phyloP scores from a whole-genome alignment of 30 jellyfish, hydroid and myxozoan species.

The Morbakka virulenta region DNA sequence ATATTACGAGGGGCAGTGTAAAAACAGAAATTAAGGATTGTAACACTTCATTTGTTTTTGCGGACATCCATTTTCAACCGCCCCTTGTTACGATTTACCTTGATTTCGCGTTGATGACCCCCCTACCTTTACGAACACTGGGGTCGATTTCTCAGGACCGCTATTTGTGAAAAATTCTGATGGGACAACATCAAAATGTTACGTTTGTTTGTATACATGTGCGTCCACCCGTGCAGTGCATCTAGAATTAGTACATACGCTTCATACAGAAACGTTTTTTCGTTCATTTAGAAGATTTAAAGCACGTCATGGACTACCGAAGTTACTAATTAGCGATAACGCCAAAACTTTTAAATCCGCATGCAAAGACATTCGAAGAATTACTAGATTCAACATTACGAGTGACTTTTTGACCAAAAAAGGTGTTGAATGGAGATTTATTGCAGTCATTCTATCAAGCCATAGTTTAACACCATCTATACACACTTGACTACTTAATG shows the following conservation, averaged over 20 bases:
- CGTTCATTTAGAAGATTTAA: constrained; percentile 15
- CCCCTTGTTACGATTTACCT: constrained; percentile 15
- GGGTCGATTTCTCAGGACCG: constrained; percentile 5
- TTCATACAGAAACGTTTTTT: constrained; percentile 12
- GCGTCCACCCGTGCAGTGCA: no score
- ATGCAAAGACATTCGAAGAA: no score
- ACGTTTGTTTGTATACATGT: constrained; percentile 7
- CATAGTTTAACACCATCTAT: no score
- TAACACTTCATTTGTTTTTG: neutral
- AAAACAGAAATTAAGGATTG: neutral
- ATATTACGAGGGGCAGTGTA: neutral
- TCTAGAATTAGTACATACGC: no score
- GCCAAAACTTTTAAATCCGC: constrained; percentile 2
- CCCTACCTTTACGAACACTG: neutral
- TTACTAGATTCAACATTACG: no score
- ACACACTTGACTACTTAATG: no score
- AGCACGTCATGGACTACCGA: constrained; percentile 14
- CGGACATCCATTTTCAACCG: constrained; percentile 13
- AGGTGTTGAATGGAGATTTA: constrained; percentile 9
- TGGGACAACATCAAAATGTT: neutral
- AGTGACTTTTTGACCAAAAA: neutral
- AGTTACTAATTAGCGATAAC: constrained; percentile 4
- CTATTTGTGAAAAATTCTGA: constrained; percentile 1
- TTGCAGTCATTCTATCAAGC: no score
- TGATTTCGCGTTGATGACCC: neutral